Evolutionary conservation across 2,797 vertebrate genomes (phyloP), one percentile per base, ranked within the genome.

Genomic region (Melanotaenia nigrans): DNA sequence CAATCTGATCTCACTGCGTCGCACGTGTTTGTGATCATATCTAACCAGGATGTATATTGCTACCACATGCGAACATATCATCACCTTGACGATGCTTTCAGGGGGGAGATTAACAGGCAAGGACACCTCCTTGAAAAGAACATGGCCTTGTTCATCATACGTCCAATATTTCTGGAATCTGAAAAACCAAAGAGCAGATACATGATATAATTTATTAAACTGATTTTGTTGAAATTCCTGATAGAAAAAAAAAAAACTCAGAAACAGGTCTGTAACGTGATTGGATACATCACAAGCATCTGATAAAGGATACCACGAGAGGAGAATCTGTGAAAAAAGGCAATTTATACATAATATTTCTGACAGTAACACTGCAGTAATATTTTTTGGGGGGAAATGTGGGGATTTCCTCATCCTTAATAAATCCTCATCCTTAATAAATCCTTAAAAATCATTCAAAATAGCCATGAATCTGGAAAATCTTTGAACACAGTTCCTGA

Each of bases 121-220:
- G 13, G 77, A 86, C 2, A 81, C 0, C 0, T 51, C 22, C 74
- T 7, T 83, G 36, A 93, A 92, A 61, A 6, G 67, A 9, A 89
- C 71, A 14, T 51, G 0, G 13, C 91, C 90, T 66, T 74, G 22
- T 25, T 76, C 66, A 59, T 90, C 74, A 35, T 18, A 71, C 0
- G 0, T 36, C 90, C 82, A 91, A 40, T 65, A 25, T 38, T 12
- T 69, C 22, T 75, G 14, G 1, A 54, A 1, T 18, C 90, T 93
- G 32, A 60, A 82, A 71, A 45, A 3, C 45, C 8, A 49, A 63
- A 24, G 4, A 28, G 12, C 10, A 61, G 9, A 64, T 18, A 51
- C 58, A 78, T 51, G 3, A 11, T 24, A 25, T 25, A 5, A 33
- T 16, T n/a, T 14, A 24, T 55, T 33, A 18, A 40, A 38, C 33